A percentile compares a stretch with the other conserved stretches of the same genome.
These are phyloP conservation scores for Heteromyza rotundicornis DNA, from an alignment of 2,888 invertebrate species.

Conservation along the genomic window DNA sequence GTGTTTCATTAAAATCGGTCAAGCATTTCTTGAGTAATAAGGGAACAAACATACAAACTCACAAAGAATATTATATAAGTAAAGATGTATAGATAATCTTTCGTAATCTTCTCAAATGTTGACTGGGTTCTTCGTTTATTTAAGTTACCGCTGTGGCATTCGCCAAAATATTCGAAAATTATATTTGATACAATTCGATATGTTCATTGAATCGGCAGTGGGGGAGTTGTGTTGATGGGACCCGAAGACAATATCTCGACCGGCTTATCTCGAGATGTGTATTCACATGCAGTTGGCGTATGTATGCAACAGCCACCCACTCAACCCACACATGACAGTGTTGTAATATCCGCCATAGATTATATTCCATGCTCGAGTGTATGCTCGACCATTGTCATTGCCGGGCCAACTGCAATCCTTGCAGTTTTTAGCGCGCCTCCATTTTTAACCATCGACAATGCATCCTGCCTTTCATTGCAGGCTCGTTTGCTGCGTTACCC, in stretches of 20 bases:
- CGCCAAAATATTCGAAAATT: slow-evolving; percentile 12
- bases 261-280: slow-evolving; percentile 18
- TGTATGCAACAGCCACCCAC: slow-evolving; percentile 3
- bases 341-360: slow-evolving; percentile 38
- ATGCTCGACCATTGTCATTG: too few relatives aligned
- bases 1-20: too few relatives aligned
- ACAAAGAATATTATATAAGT: too few relatives aligned
- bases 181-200: slow-evolving; percentile 15
- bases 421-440: neutral
- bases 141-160: slow-evolving; percentile 10
- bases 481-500: neutral
- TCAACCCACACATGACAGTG: slow-evolving; percentile 24
- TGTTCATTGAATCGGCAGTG: neutral
- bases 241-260: slow-evolving; percentile 26
- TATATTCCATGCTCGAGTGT: slow-evolving; percentile 16
- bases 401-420: neutral
- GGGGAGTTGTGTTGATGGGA: neutral
- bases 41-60: too few relatives aligned
- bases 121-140: too few relatives aligned
- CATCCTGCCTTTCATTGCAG: neutral
- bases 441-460: neutral
- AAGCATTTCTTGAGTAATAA: too few relatives aligned
- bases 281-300: slow-evolving; percentile 10
- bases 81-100: too few relatives aligned
- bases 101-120: too few relatives aligned